Percentiles rank a stretch among this genome's conserved stretches.
Evolutionary conservation across 2,113 vertebrate genomes (phyloP).

Genomic region (Nymphicus hollandicus): DNA sequence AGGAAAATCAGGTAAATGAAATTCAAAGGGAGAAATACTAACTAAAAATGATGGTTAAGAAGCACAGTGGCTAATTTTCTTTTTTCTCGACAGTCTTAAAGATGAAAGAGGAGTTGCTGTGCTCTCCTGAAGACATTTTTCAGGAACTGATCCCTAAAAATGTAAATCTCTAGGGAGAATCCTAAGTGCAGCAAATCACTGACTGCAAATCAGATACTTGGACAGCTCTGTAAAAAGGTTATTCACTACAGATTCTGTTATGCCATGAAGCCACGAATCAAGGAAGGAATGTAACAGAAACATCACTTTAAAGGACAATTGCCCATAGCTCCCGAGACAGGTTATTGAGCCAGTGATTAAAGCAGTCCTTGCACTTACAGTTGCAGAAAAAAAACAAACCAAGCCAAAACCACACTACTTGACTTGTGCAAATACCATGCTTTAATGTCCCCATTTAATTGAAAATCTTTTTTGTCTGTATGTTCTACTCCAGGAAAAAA

Average conservation of each 20-base stretch:
- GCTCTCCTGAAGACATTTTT: not conserved
- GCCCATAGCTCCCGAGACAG: not conserved
- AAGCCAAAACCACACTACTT: not conserved
- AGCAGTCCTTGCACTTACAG: not conserved
- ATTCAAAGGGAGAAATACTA: not conserved
- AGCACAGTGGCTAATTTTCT: not conserved
- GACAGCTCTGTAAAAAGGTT: not conserved
- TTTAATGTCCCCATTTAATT: not conserved
- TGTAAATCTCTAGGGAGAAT: not conserved
- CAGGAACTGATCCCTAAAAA: slow-evolving; percentile 1
- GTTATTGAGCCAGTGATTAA: not conserved
- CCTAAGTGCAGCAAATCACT: slow-evolving; percentile 8
- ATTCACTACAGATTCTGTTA: not conserved
- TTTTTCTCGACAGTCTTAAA: not conserved
- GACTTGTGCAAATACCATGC: not conserved
- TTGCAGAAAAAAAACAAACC: not conserved
- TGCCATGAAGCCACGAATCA: not conserved
- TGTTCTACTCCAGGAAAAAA: not conserved
- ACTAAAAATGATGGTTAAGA: not conserved
- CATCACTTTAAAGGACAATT: not conserved
- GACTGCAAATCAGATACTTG: not conserved
- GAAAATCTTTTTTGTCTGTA: not conserved
- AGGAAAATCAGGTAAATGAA: not conserved
- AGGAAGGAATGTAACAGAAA: not conserved
- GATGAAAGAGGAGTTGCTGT: not conserved